phyloP scores from a whole-genome alignment of 2,888 invertebrate species.

The Nesidiocoris tenuis region DNA sequence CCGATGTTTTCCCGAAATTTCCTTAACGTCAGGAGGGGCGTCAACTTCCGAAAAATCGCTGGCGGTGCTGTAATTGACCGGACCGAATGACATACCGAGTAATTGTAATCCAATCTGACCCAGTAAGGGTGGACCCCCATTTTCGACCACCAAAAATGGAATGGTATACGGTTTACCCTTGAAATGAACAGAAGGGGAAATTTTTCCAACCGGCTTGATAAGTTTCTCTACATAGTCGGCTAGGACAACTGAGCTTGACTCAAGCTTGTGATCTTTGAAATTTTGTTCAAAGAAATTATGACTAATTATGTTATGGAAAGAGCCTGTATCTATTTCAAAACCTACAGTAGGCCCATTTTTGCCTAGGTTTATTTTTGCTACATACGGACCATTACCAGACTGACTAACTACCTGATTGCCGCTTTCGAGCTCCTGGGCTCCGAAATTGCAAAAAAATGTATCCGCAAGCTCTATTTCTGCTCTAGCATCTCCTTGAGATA shows the following conservation, averaged over 20 bases:
- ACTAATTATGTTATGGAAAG: not conserved
- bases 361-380: too few relatives aligned
- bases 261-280: not conserved
- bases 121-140: conserved; percentile 16
- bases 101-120: not conserved
- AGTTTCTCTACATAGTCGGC: not conserved
- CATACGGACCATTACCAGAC: too few relatives aligned
- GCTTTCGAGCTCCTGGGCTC: too few relatives aligned
- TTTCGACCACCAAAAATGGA: not conserved
- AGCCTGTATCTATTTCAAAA: conserved; percentile 12
- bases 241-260: not conserved
- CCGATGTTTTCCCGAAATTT: not conserved
- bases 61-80: not conserved
- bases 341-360: too few relatives aligned
- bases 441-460: too few relatives aligned
- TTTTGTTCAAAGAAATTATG: not conserved
- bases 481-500: too few relatives aligned
- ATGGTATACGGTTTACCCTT: not conserved
- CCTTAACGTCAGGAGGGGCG: not conserved
- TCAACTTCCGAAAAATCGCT: not conserved
- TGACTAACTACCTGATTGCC: too few relatives aligned
- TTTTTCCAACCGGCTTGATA: not conserved
- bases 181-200: too few relatives aligned
- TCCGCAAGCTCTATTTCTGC: too few relatives aligned
- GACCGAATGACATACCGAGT: not conserved